A percentile compares a stretch with the other conserved stretches of the same genome.
Conservation (phyloP, 2,888 invertebrate genomes). For the Entomobrya proxima region DNA sequence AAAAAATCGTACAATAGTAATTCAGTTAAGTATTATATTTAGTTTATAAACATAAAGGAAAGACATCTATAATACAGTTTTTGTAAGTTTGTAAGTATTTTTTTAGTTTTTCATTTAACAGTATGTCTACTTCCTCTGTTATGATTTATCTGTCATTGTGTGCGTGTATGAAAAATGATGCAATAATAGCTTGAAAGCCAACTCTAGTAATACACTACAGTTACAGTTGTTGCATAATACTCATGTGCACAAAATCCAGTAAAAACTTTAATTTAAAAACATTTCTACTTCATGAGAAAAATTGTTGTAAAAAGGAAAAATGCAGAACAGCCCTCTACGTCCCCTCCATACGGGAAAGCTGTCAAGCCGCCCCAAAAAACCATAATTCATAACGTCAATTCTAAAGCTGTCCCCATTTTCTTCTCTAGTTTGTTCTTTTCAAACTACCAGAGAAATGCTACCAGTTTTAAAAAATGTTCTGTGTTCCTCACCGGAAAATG, state of each 20-base stretch:
- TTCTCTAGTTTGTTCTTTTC: neutral
- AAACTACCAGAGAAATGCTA: neutral
- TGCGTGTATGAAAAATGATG: conserved; percentile 15
- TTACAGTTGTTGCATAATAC: no score
- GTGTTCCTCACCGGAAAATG: no score
- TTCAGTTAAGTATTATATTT: no score
- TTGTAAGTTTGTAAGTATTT: no score
- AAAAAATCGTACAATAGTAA: no score
- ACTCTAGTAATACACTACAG: neutral
- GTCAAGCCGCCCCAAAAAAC: conserved; percentile 52
- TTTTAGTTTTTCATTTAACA: neutral
- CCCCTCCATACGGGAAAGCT: conserved; percentile 48
- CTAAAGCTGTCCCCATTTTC: conserved; percentile 52
- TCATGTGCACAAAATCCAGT: neutral
- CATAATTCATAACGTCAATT: conserved; percentile 64
- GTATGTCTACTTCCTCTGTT: neutral
- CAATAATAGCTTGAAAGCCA: neutral
- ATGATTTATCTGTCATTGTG: conserved; percentile 6
- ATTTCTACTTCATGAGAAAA: neutral
- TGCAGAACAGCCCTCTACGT: neutral
- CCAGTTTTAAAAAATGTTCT: no score
- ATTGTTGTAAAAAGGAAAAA: conserved; percentile 6
- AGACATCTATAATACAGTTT: no score
- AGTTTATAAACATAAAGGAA: no score
- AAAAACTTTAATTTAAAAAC: conserved; percentile 49